Evolutionary conservation across 2,888 invertebrate species (phyloP).

Genomic region (Hoplodrina blanda): DNA sequence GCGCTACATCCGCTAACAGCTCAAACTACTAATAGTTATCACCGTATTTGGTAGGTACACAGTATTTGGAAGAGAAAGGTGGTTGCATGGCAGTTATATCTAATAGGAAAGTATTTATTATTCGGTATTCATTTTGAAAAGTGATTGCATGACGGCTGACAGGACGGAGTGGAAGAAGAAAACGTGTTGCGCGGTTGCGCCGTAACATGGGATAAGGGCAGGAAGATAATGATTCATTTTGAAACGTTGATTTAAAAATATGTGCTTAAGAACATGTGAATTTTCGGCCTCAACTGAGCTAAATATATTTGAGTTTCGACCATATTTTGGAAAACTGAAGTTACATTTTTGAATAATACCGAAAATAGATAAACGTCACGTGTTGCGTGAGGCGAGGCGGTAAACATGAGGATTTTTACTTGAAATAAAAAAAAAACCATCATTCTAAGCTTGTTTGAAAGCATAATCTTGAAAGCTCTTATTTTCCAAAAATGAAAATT

Average conservation of each 20-base stretch:
- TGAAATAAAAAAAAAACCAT: neutral
- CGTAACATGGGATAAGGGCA: no score
- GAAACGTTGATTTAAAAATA: neutral
- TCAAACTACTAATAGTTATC: conserved; percentile 42
- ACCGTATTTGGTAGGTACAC: conserved; percentile 54
- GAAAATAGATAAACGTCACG: no score
- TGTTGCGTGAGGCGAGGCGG: no score
- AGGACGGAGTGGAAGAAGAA: no score
- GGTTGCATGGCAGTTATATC: conserved; percentile 44
- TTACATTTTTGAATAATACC: neutral
- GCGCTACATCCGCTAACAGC: conserved; percentile 46
- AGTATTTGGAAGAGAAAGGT: conserved; percentile 41
- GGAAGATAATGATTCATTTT: no score
- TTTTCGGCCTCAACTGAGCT: no score
- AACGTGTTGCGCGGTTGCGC: no score
- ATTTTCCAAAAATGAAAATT: neutral
- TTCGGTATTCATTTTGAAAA: no score
- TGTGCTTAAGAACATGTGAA: no score
- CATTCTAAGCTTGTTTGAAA: neutral
- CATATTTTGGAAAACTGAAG: neutral
- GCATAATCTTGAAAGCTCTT: no score
- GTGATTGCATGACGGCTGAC: no score
- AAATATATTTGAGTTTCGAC: neutral
- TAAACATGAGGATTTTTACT: neutral
- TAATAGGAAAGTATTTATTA: conserved; percentile 40